phyloP scores from a whole-genome alignment of 1,140 invertebrate genomes.

The Anastrepha obliqua region DNA sequence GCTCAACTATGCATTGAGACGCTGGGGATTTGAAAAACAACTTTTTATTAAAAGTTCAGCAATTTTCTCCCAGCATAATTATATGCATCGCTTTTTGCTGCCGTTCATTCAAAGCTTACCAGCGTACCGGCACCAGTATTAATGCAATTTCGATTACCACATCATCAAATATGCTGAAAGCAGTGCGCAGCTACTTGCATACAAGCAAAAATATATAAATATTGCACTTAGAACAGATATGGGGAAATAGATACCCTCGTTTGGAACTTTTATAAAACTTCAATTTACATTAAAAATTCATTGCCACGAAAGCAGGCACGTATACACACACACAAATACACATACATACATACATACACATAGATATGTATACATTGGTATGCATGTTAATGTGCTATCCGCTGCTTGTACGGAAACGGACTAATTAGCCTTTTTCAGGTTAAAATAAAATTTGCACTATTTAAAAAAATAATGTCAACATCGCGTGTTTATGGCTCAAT shows the following conservation, averaged over 20 bases:
- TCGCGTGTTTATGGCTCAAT: slow-evolving; percentile 73
- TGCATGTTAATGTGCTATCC: neutral
- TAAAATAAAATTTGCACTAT: slow-evolving; percentile 74
- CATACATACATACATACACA: neutral
- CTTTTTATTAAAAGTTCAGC: too few relatives aligned
- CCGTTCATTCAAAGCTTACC: too few relatives aligned
- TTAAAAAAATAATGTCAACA: slow-evolving; percentile 72
- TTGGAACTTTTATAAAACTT: neutral
- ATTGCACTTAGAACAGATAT: neutral
- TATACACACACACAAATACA: neutral
- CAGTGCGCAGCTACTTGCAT: slow-evolving; percentile 34
- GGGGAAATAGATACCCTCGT: neutral
- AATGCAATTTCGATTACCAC: slow-evolving; percentile 15
- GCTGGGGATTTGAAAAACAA: too few relatives aligned
- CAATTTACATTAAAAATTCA: slow-evolving; percentile 64
- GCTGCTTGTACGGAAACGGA: slow-evolving; percentile 4
- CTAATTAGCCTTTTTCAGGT: slow-evolving; percentile 64
- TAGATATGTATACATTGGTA: neutral
- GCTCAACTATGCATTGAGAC: too few relatives aligned
- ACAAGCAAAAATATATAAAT: neutral
- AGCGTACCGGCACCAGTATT: neutral
- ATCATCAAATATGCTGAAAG: slow-evolving; percentile 58
- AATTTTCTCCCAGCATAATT: too few relatives aligned
- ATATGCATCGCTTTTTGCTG: too few relatives aligned
- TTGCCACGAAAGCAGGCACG: neutral